These are phyloP conservation scores for Pandemis corylana DNA, from an alignment of 2,888 invertebrate genomes.

Conservation along the genomic window DNA sequence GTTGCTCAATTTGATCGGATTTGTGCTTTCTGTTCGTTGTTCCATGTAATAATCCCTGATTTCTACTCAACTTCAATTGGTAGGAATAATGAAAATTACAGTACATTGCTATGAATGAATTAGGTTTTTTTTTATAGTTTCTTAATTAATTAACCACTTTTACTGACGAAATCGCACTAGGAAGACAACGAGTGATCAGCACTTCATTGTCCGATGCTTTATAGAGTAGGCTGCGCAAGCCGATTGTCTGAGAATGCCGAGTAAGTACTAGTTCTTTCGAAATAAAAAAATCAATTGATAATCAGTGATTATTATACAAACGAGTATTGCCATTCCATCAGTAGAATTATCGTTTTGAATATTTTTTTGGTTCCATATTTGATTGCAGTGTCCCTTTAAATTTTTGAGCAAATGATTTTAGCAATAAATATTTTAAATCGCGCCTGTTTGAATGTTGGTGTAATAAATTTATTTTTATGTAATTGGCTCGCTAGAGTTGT, in stretches of 20 bases:
- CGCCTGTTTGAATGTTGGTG: not conserved
- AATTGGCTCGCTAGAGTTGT: not conserved
- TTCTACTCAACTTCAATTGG: not conserved
- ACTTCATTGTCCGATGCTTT: not conserved
- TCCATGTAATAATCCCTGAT: conserved; percentile 1
- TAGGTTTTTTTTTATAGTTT: no score
- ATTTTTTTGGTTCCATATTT: not conserved
- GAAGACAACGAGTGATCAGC: not conserved
- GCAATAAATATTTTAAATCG: not conserved
- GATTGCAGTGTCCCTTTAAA: not conserved
- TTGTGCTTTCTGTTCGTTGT: conserved; percentile 23
- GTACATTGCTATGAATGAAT: not conserved
- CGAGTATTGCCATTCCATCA: not conserved
- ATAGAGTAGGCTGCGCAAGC: not conserved
- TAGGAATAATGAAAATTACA: not conserved
- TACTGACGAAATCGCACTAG: not conserved
- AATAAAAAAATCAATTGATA: not conserved
- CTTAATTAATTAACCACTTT: not conserved
- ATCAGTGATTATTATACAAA: not conserved
- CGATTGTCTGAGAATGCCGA: not conserved
- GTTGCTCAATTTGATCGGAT: conserved; percentile 43
- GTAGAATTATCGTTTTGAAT: not conserved
- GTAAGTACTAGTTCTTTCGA: not conserved
- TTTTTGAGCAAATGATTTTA: conserved; percentile 6
- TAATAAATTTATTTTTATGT: not conserved